Evolutionary conservation across 1,140 invertebrate genomes (phyloP).

Genomic region (Drosophila leontia): DNA sequence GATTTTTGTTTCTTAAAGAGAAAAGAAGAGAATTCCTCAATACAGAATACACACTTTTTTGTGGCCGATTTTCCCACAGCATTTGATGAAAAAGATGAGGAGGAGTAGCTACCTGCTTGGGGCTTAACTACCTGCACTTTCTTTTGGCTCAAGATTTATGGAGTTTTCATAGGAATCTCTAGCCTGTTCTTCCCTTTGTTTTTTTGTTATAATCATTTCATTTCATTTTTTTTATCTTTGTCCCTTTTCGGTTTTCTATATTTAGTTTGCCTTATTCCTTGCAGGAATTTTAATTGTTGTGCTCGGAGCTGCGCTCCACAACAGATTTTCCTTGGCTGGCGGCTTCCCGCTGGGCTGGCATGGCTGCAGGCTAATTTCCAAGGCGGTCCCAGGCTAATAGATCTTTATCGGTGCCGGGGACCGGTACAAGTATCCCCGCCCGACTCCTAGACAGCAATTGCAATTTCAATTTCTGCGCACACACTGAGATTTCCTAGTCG

Average conservation of each 20-base stretch:
- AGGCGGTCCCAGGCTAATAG: slow-evolving; percentile 61
- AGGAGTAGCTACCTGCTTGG: slow-evolving; percentile 54
- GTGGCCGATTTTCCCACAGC: slow-evolving; percentile 68
- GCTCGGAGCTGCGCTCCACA: slow-evolving; percentile 18
- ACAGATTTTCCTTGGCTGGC: slow-evolving; percentile 29
- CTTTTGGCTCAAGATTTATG: slow-evolving; percentile 54
- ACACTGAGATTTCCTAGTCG: slow-evolving; percentile 58
- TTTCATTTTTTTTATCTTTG: slow-evolving; percentile 6
- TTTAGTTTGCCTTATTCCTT: slow-evolving; percentile 57
- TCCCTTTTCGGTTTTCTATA: slow-evolving; percentile 44
- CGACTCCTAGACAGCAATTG: slow-evolving; percentile 45
- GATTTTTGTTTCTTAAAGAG: slow-evolving; percentile 20
- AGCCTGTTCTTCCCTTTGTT: slow-evolving; percentile 18
- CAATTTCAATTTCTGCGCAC: slow-evolving; percentile 59
- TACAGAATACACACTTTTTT: slow-evolving; percentile 19
- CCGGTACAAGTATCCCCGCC: slow-evolving; percentile 36
- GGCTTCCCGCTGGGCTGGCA: slow-evolving; percentile 53
- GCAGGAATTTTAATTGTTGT: slow-evolving; percentile 79
- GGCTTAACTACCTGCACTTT: slow-evolving; percentile 61
- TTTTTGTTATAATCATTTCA: slow-evolving; percentile 18
- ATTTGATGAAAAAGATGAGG: slow-evolving; percentile 35
- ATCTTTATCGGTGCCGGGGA: slow-evolving; percentile 65
- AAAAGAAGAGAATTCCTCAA: slow-evolving; percentile 28
- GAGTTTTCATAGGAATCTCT: slow-evolving; percentile 54
- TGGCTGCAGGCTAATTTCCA: slow-evolving; percentile 44